Conservation (phyloP, 2,797 vertebrate species). For the Myotis planiceps region DNA sequence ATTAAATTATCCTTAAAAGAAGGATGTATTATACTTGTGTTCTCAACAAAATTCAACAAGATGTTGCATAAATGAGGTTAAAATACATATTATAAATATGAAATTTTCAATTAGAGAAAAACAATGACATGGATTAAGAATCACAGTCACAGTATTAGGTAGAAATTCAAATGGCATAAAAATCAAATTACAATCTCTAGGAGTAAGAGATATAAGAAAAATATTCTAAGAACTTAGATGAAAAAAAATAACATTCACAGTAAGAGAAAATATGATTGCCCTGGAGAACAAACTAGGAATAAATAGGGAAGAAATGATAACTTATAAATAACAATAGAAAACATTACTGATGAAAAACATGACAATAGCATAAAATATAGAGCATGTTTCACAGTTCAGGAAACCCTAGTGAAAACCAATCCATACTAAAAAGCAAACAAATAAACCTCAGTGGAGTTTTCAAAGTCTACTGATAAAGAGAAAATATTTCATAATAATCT, state of each 20-base stretch:
- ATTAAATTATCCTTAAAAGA: not conserved
- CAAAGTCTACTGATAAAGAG: not conserved
- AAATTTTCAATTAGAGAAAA: not conserved
- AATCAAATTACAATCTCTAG: not conserved
- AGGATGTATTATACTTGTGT: not conserved
- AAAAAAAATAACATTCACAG: not conserved
- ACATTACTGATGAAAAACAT: not conserved
- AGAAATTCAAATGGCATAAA: not conserved
- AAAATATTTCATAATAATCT: not conserved
- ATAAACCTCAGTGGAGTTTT: not conserved
- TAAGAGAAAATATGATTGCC: not conserved
- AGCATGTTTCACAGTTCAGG: not conserved
- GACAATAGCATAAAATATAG: not conserved
- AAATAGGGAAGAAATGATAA: not conserved
- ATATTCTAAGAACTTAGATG: not conserved
- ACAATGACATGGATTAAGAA: not conserved
- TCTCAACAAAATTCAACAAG: not conserved
- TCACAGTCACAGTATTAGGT: not conserved
- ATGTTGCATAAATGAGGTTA: not conserved
- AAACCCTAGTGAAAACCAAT: not conserved
- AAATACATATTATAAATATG: not conserved
- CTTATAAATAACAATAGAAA: not conserved
- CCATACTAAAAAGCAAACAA: not conserved
- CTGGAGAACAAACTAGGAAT: not conserved
- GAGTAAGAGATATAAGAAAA: not conserved